Evolutionary conservation across 2,113 vertebrate genomes (phyloP), one percentile per base, ranked within the genome.

Genomic region (Parus major): DNA sequence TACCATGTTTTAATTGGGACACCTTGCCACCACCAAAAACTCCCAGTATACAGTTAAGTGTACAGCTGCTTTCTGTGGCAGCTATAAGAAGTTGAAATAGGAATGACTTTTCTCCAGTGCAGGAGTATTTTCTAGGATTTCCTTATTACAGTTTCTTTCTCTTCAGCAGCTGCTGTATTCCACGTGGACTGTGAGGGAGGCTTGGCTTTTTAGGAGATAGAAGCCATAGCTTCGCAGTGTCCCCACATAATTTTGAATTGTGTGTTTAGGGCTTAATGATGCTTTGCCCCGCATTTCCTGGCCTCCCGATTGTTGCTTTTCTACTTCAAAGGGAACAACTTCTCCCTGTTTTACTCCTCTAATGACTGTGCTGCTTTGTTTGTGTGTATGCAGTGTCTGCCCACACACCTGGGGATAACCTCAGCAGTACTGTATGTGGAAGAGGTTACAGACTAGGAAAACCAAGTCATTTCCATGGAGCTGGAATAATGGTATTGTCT

Each of bases 381-480:
- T 8, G 39, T 27, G 69, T 39, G 12, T 69, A 7, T 2, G 52
- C 7, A 6, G 44, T 17, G 28, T 71, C 39, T 85, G 76, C 80
- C 33, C 11, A 3, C 44, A 18, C 44, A 3, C 24, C 31, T 49
- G 39, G 44, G 77, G 56, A n/a, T 55, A 71, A 73, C 60, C 55
- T 80, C 46, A 29, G 60, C 66, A 65, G 90, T 73, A 9, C 83
- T 53, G 36, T 35, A 36, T 13, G 8, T 12, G 57, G 80, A 84
- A 89, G 70, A 78, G 70, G 91, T 80, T 49, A 70, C 64, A 90
- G 75, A 66, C 20, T 55, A 76, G 95, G 92, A 82, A 70, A 86
- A 56, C 1, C 3, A 31, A 73, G 39, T 89, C 11, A 44, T 41
- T 72, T 89, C 29, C 25, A 27, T 33, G 56, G 47, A 73, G 61